Conservation (phyloP, 2,888 invertebrate genomes). For the Drosophila anomalata region DNA sequence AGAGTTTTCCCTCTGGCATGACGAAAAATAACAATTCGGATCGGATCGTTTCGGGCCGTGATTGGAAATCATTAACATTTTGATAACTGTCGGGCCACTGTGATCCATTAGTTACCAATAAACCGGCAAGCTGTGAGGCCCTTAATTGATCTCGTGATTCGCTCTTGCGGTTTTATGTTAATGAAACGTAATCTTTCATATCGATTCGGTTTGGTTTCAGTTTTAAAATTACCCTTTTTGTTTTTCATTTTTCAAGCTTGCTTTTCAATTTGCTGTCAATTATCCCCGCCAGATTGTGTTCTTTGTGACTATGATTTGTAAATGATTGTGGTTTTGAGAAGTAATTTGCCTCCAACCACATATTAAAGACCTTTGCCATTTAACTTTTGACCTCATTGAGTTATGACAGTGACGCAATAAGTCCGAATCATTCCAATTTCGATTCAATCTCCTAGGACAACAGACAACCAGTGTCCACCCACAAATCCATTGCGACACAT, state of each 20-base stretch:
- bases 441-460: constrained; percentile 53
- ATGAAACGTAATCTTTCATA: constrained; percentile 46
- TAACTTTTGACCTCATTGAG: constrained; percentile 1
- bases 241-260: constrained; percentile 48
- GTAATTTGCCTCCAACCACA: not conserved
- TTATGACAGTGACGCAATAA: constrained; percentile 26
- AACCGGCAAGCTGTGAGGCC: constrained; percentile 28
- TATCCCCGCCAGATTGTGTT: constrained; percentile 28
- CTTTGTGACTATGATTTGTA: constrained; percentile 22
- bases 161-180: constrained; percentile 48
- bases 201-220: constrained; percentile 33
- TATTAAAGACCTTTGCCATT: not conserved
- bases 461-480: constrained; percentile 48
- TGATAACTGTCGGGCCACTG: constrained; percentile 47
- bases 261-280: constrained; percentile 39
- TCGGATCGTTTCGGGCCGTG: constrained; percentile 36
- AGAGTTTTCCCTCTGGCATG: constrained; percentile 44
- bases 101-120: constrained; percentile 51
- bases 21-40: constrained; percentile 47
- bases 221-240: constrained; percentile 14
- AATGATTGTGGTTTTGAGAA: not conserved
- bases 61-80: constrained; percentile 60
- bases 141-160: constrained; percentile 41
- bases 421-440: not conserved
- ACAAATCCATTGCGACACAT: constrained; percentile 63